phyloP scores from a whole-genome alignment of 2,888 invertebrate species.

The Drosophila rubida region DNA sequence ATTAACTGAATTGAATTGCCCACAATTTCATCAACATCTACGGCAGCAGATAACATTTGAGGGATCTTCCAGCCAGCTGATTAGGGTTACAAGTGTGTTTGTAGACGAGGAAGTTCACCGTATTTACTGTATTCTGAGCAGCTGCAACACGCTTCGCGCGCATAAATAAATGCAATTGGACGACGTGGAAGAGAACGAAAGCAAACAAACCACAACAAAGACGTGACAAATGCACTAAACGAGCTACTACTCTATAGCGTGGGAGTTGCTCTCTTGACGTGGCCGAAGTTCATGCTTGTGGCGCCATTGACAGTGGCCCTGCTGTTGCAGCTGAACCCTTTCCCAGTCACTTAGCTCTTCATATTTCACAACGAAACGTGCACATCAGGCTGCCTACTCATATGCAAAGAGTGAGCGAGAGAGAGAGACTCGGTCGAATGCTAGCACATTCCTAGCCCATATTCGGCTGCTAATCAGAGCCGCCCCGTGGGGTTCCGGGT shows the following conservation, averaged over 20 bases:
- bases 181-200: neutral
- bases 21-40: neutral
- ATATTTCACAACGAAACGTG: conserved; percentile 72
- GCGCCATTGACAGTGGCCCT: conserved; percentile 56
- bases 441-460: conserved; percentile 12
- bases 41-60: neutral
- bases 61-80: neutral
- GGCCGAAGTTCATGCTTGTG: conserved; percentile 57
- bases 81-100: neutral
- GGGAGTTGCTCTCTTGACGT: conserved; percentile 63
- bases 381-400: conserved; percentile 69
- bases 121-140: conserved; percentile 52
- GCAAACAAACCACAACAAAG: conserved; percentile 40
- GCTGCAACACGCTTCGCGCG: conserved; percentile 57
- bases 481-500: conserved; percentile 51
- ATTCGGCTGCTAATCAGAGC: conserved; percentile 63
- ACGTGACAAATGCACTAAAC: conserved; percentile 79
- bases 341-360: conserved; percentile 64
- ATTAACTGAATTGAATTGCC: conserved; percentile 13
- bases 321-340: conserved; percentile 1
- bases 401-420: conserved; percentile 42
- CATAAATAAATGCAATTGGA: conserved; percentile 59
- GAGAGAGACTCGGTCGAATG: neutral
- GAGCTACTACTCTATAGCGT: conserved; percentile 76
- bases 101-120: neutral